These are phyloP conservation scores for Podarcis lilfordi DNA, from an alignment of 2,797 vertebrate genomes.

Conservation along the genomic window DNA sequence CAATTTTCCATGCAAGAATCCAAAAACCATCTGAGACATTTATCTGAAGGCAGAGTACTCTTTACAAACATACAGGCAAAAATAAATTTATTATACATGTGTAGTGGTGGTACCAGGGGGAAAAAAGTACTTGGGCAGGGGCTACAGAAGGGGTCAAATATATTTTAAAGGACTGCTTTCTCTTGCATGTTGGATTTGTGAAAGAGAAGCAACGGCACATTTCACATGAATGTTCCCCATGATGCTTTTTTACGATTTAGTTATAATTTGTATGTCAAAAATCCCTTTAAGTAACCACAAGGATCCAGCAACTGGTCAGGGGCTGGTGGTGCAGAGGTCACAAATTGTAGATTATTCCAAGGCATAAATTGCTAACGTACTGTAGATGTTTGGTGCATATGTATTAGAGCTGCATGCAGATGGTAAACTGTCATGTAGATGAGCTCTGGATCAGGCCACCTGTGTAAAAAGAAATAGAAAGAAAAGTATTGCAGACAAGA, in stretches of 20 bases:
- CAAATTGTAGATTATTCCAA: neutral
- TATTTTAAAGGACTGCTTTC: neutral
- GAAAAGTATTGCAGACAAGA: neutral
- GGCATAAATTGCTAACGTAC: too few relatives aligned
- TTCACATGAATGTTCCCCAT: neutral
- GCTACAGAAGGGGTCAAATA: neutral
- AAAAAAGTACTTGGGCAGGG: neutral
- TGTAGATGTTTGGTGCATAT: rapidly evolving
- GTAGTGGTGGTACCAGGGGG: neutral
- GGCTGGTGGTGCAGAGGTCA: too few relatives aligned
- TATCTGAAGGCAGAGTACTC: neutral
- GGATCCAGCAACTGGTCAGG: too few relatives aligned
- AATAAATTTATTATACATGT: neutral
- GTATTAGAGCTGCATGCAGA: too few relatives aligned
- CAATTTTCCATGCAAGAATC: neutral
- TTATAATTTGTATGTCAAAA: too few relatives aligned
- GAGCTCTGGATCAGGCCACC: neutral
- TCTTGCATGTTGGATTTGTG: neutral
- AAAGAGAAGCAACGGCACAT: neutral
- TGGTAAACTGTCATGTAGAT: too few relatives aligned
- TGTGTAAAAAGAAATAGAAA: neutral
- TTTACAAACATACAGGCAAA: neutral
- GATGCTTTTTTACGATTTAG: neutral
- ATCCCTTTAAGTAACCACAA: too few relatives aligned
- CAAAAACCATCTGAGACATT: neutral